Percentiles rank a stretch among this genome's conserved stretches.
phyloP scores from a whole-genome alignment of 2,888 invertebrate species.

The Congeria kusceri region DNA sequence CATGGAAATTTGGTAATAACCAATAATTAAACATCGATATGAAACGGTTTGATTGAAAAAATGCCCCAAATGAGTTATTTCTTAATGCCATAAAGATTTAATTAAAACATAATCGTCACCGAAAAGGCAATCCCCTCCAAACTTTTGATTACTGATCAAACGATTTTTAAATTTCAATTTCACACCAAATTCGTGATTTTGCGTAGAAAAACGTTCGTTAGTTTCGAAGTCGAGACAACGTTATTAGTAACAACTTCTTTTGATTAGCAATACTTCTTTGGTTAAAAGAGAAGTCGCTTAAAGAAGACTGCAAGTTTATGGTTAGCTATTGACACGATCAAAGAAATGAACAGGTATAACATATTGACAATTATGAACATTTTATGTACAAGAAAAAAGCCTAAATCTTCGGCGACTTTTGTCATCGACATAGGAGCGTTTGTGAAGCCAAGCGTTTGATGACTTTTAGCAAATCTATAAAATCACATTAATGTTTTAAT shows the following conservation, averaged over 20 bases:
- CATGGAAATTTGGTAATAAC: too few relatives aligned
- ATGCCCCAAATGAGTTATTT: too few relatives aligned
- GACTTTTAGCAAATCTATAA: slow-evolving; percentile 41
- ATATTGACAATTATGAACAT: slow-evolving; percentile 16
- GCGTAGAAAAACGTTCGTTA: slow-evolving; percentile 7
- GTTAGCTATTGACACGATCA: background rate
- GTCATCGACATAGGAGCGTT: background rate
- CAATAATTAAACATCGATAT: too few relatives aligned
- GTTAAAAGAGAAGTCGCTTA: background rate
- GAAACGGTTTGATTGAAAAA: too few relatives aligned
- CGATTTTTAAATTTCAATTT: slow-evolving; percentile 7
- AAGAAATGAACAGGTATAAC: background rate
- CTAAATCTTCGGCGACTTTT: slow-evolving; percentile 6
- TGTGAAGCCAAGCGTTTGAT: slow-evolving; percentile 49
- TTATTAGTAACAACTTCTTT: slow-evolving; percentile 6
- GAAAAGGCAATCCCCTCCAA: too few relatives aligned
- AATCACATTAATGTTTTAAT: slow-evolving; percentile 61
- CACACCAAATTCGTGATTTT: slow-evolving; percentile 5
- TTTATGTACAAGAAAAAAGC: slow-evolving; percentile 21
- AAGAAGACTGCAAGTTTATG: background rate
- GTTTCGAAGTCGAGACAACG: background rate
- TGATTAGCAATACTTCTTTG: background rate
- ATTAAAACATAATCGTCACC: too few relatives aligned
- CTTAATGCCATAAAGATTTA: too few relatives aligned
- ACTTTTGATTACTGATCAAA: background rate